Conservation (phyloP, 2,888 invertebrate genomes). For the Timandra comae region DNA sequence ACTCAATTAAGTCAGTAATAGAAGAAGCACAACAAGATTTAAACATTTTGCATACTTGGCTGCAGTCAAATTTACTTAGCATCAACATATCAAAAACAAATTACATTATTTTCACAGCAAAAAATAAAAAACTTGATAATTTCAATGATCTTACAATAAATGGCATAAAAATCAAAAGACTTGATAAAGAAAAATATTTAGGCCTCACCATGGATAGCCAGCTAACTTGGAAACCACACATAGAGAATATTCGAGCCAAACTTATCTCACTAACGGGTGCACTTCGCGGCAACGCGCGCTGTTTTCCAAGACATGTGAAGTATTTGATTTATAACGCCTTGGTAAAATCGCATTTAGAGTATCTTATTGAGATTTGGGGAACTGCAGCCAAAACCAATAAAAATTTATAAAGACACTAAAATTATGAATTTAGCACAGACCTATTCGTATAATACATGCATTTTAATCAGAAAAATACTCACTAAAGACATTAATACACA, state of each 20-base stretch:
- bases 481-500: not conserved
- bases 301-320: constrained; percentile 3
- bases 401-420: not conserved
- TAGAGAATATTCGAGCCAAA: constrained; percentile 12
- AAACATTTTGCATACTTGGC: not conserved
- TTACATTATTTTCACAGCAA: constrained; percentile 2
- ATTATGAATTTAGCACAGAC: not conserved
- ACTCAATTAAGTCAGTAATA: not conserved
- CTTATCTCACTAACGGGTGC: constrained; percentile 12
- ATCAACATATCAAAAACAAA: not conserved
- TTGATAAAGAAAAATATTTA: constrained; percentile 16
- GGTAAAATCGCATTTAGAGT: constrained; percentile 15
- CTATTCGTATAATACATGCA: not conserved
- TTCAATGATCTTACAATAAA: constrained; percentile 4
- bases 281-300: constrained; percentile 6
- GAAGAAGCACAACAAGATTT: not conserved
- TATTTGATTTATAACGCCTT: constrained; percentile 15
- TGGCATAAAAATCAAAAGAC: constrained; percentile 4
- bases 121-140: constrained; percentile 8
- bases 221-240: constrained; percentile 16
- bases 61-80: not conserved
- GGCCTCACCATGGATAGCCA: constrained; percentile 14
- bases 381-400: not conserved
- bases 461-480: not conserved
- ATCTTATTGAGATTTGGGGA: constrained; percentile 4